Evolutionary conservation across 2,113 vertebrate species (phyloP).

Genomic region (Otocyon megalotis): DNA sequence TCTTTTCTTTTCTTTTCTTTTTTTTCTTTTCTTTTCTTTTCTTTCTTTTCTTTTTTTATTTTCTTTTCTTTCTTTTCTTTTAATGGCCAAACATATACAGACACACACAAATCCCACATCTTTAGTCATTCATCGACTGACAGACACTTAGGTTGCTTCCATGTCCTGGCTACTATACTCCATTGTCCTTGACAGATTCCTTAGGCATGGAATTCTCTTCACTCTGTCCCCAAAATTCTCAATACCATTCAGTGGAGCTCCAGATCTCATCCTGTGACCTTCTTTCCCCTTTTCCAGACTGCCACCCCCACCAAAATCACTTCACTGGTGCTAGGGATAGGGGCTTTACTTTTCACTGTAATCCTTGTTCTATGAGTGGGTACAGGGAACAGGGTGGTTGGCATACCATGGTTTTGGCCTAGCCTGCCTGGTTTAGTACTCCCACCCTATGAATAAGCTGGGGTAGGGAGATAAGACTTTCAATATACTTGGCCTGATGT

Average conservation of each 20-base stretch:
- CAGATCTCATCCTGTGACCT: not conserved
- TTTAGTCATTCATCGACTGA: not conserved
- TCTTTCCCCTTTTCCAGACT: not conserved
- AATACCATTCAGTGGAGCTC: not conserved
- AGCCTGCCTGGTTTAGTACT: not conserved
- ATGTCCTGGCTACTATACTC: not conserved
- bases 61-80: not conserved
- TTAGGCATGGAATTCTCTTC: not conserved
- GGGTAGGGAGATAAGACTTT: not conserved
- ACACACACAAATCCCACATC: not conserved
- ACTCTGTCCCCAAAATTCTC: not conserved
- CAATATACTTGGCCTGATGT: too few species aligned
- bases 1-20: too few species aligned
- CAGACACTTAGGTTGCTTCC: not conserved
- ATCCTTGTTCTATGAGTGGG: not conserved
- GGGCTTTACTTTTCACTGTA: rapidly evolving
- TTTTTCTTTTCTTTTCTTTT: not conserved
- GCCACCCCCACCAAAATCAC: not conserved
- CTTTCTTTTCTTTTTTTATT: not conserved
- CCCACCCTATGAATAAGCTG: not conserved
- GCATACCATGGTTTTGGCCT: not conserved
- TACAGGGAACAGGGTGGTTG: rapidly evolving
- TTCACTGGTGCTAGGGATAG: not conserved
- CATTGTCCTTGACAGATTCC: not conserved
- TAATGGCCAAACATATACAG: not conserved